Evolutionary conservation across 2,113 vertebrate genomes (phyloP).

Genomic region (Caracal caracal): DNA sequence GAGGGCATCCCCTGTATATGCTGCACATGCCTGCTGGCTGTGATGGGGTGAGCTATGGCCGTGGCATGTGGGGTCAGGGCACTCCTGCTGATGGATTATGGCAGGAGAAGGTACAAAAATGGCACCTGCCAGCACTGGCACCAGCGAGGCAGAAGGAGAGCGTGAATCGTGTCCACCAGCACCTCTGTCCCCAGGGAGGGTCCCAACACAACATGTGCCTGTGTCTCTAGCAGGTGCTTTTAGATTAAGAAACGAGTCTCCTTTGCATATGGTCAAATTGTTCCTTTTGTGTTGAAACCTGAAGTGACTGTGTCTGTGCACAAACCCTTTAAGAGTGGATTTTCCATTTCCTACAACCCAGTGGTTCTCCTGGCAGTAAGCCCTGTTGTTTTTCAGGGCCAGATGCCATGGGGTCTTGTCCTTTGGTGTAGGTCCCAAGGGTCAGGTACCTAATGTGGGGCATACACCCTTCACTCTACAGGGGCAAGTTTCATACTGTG

Average conservation of each 20-base stretch:
- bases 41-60: background rate
- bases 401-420: background rate
- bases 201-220: background rate
- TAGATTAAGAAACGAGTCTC: background rate
- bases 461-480: background rate
- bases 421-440: background rate
- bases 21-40: background rate
- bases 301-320: background rate
- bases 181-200: background rate
- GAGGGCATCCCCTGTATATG: background rate
- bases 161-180: background rate
- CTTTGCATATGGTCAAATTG: background rate
- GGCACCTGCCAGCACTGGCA: background rate
- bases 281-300: background rate
- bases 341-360: background rate
- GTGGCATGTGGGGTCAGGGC: background rate
- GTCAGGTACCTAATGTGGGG: background rate
- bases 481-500: background rate
- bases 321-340: background rate
- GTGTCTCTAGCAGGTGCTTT: background rate
- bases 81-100: background rate
- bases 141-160: background rate
- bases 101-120: background rate
- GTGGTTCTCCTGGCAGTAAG: background rate
- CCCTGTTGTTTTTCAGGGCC: background rate